Conservation (phyloP, 2,113 vertebrate species). For the Lathamus discolor region DNA sequence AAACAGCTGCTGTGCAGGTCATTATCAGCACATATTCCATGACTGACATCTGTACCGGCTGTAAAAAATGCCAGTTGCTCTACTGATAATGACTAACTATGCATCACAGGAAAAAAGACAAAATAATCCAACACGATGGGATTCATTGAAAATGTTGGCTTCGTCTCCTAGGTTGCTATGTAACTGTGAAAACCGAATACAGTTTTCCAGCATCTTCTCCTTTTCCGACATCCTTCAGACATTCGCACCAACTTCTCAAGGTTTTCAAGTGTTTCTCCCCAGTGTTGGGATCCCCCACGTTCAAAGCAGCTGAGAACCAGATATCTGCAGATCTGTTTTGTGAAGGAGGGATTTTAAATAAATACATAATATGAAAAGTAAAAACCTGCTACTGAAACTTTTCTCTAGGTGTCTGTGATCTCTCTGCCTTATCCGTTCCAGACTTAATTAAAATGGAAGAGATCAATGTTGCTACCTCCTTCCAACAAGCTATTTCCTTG, state of each 20-base stretch:
- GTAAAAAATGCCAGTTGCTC: neutral
- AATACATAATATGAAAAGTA: neutral
- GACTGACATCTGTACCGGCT: neutral
- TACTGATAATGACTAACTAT: neutral
- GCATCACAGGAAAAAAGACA: neutral
- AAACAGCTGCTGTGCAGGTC: neutral
- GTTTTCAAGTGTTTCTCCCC: neutral
- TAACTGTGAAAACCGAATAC: neutral
- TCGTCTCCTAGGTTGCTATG: neutral
- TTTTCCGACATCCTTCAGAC: neutral
- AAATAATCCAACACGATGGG: neutral
- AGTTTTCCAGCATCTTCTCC: neutral
- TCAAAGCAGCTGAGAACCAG: neutral
- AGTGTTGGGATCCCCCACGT: accelerated
- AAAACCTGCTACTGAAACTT: neutral
- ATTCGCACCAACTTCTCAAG: neutral
- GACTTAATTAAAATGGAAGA: neutral
- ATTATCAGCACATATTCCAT: neutral
- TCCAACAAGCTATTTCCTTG: neutral
- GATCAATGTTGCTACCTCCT: neutral
- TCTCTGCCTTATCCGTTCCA: neutral
- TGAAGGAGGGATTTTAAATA: neutral
- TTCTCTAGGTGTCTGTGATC: neutral
- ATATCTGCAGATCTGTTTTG: neutral
- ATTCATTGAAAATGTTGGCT: neutral